These are phyloP conservation scores for Ploceus nigricollis DNA, from an alignment of 2,113 vertebrate species.

Conservation along the genomic window DNA sequence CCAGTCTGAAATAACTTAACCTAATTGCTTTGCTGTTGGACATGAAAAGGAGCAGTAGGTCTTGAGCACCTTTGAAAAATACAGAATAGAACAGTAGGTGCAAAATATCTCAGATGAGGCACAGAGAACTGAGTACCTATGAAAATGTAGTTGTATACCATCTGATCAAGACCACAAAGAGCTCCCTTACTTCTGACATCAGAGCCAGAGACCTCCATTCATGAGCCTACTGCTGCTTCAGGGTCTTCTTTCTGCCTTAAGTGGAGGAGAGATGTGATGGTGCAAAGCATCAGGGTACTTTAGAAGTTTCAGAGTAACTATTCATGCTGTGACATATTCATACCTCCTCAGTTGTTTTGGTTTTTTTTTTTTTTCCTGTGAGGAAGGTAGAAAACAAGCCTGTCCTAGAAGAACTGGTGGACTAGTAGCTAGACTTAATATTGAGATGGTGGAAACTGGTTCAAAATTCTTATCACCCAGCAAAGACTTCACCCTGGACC, in stretches of 20 bases:
- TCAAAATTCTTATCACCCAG: neutral
- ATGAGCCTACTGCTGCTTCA: neutral
- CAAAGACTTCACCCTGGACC: neutral
- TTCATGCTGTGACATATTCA: neutral
- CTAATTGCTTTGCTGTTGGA: constrained; percentile 50
- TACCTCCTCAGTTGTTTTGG: neutral
- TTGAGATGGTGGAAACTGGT: neutral
- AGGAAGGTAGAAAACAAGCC: neutral
- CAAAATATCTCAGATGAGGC: neutral
- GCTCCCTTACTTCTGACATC: neutral
- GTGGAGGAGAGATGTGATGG: neutral
- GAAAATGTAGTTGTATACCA: constrained; percentile 14
- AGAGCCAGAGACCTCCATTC: constrained; percentile 14
- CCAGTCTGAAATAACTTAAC: constrained; percentile 59
- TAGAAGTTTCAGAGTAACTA: neutral
- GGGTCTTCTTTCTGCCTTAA: constrained; percentile 12
- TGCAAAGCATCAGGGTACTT: neutral
- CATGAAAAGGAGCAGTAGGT: constrained; percentile 52
- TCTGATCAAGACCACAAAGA: neutral
- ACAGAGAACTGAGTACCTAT: neutral
- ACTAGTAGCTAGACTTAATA: neutral
- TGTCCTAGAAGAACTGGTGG: neutral
- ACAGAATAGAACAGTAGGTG: constrained; percentile 34
- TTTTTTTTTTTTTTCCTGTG: neutral
- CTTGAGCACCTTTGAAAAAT: constrained; percentile 49